phyloP scores from a whole-genome alignment of 2,113 vertebrate genomes.

The Takifugu flavidus region DNA sequence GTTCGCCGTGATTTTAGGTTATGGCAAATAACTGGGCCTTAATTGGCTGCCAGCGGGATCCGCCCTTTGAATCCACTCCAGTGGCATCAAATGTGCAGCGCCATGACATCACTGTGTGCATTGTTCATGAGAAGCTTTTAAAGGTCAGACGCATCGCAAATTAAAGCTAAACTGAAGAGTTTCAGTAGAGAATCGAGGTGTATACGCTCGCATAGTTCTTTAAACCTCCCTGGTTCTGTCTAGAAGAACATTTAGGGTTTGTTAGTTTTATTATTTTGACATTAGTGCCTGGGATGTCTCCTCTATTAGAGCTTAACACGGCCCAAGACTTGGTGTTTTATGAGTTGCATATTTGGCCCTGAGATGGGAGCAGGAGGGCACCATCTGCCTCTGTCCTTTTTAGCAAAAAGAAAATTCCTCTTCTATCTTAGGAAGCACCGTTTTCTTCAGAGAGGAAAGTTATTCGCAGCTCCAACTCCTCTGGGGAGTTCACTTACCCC shows the following conservation, averaged over 20 bases:
- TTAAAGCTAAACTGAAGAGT: slow-evolving; percentile 18
- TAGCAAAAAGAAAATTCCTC: background rate
- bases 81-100: slow-evolving; percentile 47
- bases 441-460: background rate
- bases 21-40: slow-evolving; percentile 45
- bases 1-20: slow-evolving; percentile 51
- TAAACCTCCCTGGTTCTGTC: too few relatives aligned
- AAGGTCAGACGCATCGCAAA: slow-evolving; percentile 32
- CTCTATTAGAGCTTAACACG: background rate
- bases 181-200: slow-evolving; percentile 12
- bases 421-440: background rate
- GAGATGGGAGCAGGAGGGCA: slow-evolving; percentile 13
- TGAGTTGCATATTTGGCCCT: slow-evolving; percentile 7
- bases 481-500: background rate
- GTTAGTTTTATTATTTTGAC: too few relatives aligned
- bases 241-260: too few relatives aligned
- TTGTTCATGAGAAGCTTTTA: slow-evolving; percentile 50
- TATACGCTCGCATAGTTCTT: too few relatives aligned
- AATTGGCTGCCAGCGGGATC: slow-evolving; percentile 55
- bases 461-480: background rate
- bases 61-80: slow-evolving; percentile 60
- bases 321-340: background rate
- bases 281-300: too few relatives aligned
- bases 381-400: slow-evolving; percentile 3
- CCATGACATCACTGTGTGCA: slow-evolving; percentile 59